phyloP scores from a whole-genome alignment of 2,797 vertebrate species.

The Helostoma temminkii region DNA sequence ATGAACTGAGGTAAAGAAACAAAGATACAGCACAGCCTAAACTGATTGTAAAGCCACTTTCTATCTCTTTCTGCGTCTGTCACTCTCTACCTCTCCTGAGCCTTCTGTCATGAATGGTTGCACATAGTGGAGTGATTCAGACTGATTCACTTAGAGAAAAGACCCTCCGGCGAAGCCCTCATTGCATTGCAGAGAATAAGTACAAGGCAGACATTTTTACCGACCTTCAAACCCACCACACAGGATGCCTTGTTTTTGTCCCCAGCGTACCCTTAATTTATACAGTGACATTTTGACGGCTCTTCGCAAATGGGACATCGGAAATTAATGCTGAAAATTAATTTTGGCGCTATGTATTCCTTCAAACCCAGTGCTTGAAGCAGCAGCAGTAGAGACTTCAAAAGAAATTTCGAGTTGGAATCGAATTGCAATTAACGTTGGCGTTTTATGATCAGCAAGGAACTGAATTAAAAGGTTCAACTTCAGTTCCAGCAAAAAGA shows the following conservation, averaged over 20 bases:
- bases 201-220: conserved; percentile 62
- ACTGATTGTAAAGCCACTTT: conserved; percentile 68
- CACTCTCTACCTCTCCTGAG: conserved; percentile 50
- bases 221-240: conserved; percentile 41
- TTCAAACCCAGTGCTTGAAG: conserved; percentile 20
- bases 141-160: conserved; percentile 77
- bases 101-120: conserved; percentile 74
- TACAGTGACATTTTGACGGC: conserved; percentile 39
- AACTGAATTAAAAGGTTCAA: conserved; percentile 14
- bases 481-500: background rate
- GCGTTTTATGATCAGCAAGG: conserved; percentile 7
- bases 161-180: conserved; percentile 70
- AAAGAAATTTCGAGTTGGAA: conserved; percentile 21
- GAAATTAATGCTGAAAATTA: conserved; percentile 51
- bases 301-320: conserved; percentile 31
- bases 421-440: conserved; percentile 21
- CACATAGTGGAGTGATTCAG: conserved; percentile 75
- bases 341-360: conserved; percentile 33
- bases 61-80: conserved; percentile 58
- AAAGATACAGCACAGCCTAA: conserved; percentile 56
- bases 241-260: conserved; percentile 27
- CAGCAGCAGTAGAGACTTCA: conserved; percentile 36
- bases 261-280: conserved; percentile 32
- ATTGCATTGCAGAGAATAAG: conserved; percentile 60
- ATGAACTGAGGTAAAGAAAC: conserved; percentile 35